Base-by-base conservation (phyloP, 2,797 vertebrate species). In the Eulemur mongoz region DNA sequence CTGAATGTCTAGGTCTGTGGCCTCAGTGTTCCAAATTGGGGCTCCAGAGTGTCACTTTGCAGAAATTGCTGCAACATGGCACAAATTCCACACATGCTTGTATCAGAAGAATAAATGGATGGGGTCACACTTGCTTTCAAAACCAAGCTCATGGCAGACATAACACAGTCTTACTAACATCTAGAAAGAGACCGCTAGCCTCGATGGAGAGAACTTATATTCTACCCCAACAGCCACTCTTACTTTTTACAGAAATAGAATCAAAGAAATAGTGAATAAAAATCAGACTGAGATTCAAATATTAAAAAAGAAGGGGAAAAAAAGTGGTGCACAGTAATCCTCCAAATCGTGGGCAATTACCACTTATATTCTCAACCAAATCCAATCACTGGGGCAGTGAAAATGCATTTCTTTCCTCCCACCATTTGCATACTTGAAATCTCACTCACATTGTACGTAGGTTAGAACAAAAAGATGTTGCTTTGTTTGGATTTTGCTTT, bases 361-460 rank as follows among this genome's bases (percentile, higher is more conserved):
- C 75, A 20, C 3, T 7, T 83, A 59, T 95, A 65, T 78, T 95
- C 81, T 79, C 70, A 95, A 96, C 87, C 95, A 76, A 57, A 82
- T 52, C 93, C 89, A 93, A 6, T 97, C 92, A 92, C n/a, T 80
- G 75, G 96, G 90, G 70, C 23, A 0, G 7, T 40, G 67, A 97
- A n/a, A 67, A 85, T 11, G 70, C 92, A 0, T 13, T 90, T 95
- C 95, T 92, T 0, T 82, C 98, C 97, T 98, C 98, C 98, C 96
- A 98, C 98, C 18, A 38, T 0, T 0, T 92, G 92, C 98, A 95
- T 98, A 89, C 35, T 97, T 97, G 89, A 85, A 87, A 96, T 97
- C 96, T 97, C 80, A 48, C 92, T 95, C 45, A 54, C 85, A 92
- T 2, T 95, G 92, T 43, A 76, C 50, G 80, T 92, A 96, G 97